Evolutionary conservation across 1,140 invertebrate genomes (phyloP), one percentile per base, ranked within the genome.

Genomic region (Orius insidiosus): DNA sequence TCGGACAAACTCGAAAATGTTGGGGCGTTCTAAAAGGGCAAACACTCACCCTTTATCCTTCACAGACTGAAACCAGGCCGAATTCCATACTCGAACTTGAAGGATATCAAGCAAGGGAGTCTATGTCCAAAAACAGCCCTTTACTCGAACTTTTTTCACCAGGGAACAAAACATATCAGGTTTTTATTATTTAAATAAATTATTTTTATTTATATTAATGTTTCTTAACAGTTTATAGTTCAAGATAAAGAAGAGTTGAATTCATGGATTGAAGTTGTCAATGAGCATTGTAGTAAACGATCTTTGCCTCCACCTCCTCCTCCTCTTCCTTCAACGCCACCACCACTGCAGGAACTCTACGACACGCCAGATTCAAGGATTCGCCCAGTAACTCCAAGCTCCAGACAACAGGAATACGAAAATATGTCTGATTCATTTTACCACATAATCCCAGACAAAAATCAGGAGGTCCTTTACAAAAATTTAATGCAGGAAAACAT

Each of bases 121-220:
- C 40, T 1, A 24, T 45, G 6, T 7, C 42, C 14, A 31, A 47
- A 19, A 37, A 24, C 31, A 49, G 45, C 38, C n/a, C 30, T 14
- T 15, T 42, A 2, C 54, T 54, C 38, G 49, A 55, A 31, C 38
- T 55, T 7, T 50, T 55, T 1, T 55, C 49, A 5, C 53, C 53
- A 4, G 53, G 53, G 5, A 55, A 55, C 16, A 55, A 55, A 46
- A 51, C 53, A 5, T 53, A 55, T 46, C 53, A 55, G 41, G 53
- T 55, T 46, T 3, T 16, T 18, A 33, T 18, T 19, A n/a, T n/a
- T n/a, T n/a, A n/a, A n/a, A n/a, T n/a, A n/a, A n/a, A n/a, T n/a
- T n/a, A n/a, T n/a, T n/a, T n/a, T n/a, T n/a, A n/a, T n/a, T n/a
- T n/a, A 44, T 6, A 31, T 32, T 6, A 34, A n/a, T 18, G 8